These are phyloP conservation scores for Himalopsyche tibetana DNA, from an alignment of 2,888 invertebrate species.

Conservation along the genomic window DNA sequence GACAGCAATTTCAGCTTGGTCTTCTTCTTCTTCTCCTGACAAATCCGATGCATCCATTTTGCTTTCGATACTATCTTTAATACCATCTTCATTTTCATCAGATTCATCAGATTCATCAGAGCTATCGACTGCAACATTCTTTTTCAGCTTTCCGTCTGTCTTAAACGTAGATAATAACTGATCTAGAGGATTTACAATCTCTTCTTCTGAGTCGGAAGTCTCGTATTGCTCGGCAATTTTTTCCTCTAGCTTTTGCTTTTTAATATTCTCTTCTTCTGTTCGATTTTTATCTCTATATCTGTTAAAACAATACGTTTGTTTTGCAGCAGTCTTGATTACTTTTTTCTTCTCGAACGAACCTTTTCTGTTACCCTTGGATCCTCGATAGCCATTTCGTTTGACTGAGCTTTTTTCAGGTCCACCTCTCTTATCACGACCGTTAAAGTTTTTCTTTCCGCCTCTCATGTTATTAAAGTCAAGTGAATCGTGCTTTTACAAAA, in stretches of 20 bases:
- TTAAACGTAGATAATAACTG: conserved; percentile 77
- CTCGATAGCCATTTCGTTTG: conserved; percentile 51
- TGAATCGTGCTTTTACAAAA: conserved; percentile 31
- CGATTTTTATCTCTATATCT: conserved; percentile 75
- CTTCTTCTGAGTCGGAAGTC: conserved; percentile 75
- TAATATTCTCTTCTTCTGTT: conserved; percentile 74
- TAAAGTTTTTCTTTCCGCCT: conserved; percentile 64
- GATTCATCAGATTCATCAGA: conserved; percentile 68
- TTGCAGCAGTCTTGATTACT: conserved; percentile 69
- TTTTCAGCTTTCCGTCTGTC: conserved; percentile 65
- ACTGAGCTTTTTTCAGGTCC: conserved; percentile 65
- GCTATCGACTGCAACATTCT: conserved; percentile 69
- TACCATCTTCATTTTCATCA: conserved; percentile 66
- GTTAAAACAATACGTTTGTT: conserved; percentile 75
- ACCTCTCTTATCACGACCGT: conserved; percentile 69
- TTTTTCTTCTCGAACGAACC: conserved; percentile 63
- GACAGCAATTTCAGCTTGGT: conserved; percentile 61
- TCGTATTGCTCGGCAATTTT: conserved; percentile 70
- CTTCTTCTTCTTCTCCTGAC: conserved; percentile 45
- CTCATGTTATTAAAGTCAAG: conserved; percentile 32
- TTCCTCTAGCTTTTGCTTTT: conserved; percentile 72
- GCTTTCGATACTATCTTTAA: conserved; percentile 66
- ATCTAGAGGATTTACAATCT: conserved; percentile 74
- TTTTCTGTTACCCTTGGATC: conserved; percentile 52
- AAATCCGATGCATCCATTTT: conserved; percentile 64